phyloP scores from a whole-genome alignment of 30 jellyfish, hydroid and myxozoan genomes.

The Aurelia sp. region DNA sequence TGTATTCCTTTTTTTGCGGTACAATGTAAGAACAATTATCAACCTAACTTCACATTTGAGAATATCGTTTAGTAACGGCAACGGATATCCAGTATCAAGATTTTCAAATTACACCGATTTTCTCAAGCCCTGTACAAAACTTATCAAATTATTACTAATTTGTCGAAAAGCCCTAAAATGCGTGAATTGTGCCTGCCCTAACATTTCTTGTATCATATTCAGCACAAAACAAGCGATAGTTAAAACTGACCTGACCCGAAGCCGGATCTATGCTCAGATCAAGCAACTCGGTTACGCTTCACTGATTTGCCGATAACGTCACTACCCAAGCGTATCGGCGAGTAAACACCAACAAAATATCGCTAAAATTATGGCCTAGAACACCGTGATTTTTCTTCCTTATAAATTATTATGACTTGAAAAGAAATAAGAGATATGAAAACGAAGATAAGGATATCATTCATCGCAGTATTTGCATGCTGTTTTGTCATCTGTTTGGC shows the following conservation, averaged over 20 bases:
- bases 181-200: too few relatives aligned
- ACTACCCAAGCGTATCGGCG: conserved; percentile 58
- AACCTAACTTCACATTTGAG: too few relatives aligned
- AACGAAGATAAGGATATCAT: background rate
- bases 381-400: background rate
- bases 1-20: too few relatives aligned
- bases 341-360: conserved; percentile 12
- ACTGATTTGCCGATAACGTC: conserved; percentile 55
- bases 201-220: background rate
- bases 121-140: too few relatives aligned
- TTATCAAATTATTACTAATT: too few relatives aligned
- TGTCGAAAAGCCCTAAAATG: too few relatives aligned
- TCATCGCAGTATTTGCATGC: background rate
- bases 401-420: conserved; percentile 8
- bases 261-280: conserved; percentile 23
- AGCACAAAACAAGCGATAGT: conserved; percentile 11
- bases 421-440: background rate
- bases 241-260: conserved; percentile 62
- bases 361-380: conserved; percentile 13
- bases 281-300: conserved; percentile 49
- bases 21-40: too few relatives aligned
- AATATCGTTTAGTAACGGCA: too few relatives aligned
- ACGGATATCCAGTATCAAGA: too few relatives aligned
- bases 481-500: conserved; percentile 7
- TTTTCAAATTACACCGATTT: too few relatives aligned